A percentile compares a stretch with the other conserved stretches of the same genome.
Conservation (phyloP, 1,140 invertebrate species). For the Papilio glaucus region DNA sequence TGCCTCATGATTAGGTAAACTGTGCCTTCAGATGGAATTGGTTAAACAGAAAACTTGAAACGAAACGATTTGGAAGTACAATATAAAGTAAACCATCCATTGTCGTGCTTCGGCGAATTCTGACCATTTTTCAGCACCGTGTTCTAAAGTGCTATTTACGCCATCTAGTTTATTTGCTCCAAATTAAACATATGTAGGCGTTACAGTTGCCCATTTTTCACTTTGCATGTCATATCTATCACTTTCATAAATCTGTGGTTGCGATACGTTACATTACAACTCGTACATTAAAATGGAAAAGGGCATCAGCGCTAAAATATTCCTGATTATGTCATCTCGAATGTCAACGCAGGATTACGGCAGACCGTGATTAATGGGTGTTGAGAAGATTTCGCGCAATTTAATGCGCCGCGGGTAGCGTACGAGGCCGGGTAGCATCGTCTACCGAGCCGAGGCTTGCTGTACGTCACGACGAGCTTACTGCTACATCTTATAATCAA, state of each 20-base stretch:
- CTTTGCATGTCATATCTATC: not conserved
- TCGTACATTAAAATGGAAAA: constrained; percentile 14
- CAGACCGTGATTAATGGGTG: constrained; percentile 14
- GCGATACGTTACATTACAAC: constrained; percentile 15
- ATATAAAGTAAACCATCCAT: not conserved
- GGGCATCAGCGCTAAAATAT: constrained; percentile 24
- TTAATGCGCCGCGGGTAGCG: constrained; percentile 34
- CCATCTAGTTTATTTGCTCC: not conserved
- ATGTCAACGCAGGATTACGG: constrained; percentile 38
- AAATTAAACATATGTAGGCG: not conserved
- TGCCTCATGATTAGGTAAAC: too few relatives aligned
- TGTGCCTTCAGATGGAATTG: too few relatives aligned
- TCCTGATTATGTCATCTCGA: constrained; percentile 37
- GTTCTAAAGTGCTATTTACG: not conserved
- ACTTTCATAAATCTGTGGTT: not conserved
- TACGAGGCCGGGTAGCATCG: not conserved
- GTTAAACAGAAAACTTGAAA: not conserved
- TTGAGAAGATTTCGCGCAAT: constrained; percentile 38
- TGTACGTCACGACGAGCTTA: too few relatives aligned
- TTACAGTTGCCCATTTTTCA: not conserved
- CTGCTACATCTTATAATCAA: too few relatives aligned
- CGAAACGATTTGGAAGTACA: not conserved
- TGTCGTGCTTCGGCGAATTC: not conserved
- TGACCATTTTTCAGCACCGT: not conserved
- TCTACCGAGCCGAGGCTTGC: not conserved